A percentile compares a stretch with the other conserved stretches of the same genome.
Evolutionary conservation across 2,888 invertebrate species (phyloP).

Genomic region (Pachydiplax longipennis): DNA sequence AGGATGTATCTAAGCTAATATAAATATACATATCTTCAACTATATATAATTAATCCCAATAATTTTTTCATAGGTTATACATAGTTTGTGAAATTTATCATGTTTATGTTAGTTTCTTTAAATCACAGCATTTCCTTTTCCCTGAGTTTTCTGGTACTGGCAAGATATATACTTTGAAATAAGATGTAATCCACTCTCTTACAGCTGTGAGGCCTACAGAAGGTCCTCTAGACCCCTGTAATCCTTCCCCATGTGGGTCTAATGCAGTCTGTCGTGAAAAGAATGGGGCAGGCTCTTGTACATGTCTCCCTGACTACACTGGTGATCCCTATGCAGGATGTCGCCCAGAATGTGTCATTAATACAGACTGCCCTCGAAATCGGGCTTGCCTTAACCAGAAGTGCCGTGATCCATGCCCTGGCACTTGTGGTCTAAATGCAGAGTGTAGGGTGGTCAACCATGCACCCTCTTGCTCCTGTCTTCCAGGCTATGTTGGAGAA

Average conservation of each 20-base stretch:
- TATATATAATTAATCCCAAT: background rate
- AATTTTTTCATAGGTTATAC: background rate
- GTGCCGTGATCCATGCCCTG: constrained; percentile 80
- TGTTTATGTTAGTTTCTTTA: background rate
- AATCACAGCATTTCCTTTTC: background rate
- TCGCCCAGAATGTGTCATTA: constrained; percentile 82
- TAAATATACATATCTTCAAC: background rate
- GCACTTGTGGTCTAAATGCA: constrained; percentile 79
- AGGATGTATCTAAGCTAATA: constrained; percentile 50
- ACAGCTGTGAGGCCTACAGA: constrained; percentile 62
- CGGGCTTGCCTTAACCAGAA: constrained; percentile 80
- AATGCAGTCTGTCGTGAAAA: constrained; percentile 80
- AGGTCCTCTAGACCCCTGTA: constrained; percentile 76
- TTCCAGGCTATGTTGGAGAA: constrained; percentile 75
- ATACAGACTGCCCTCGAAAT: constrained; percentile 75
- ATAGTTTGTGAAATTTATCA: background rate
- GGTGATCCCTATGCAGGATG: constrained; percentile 82
- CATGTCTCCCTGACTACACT: constrained; percentile 75
- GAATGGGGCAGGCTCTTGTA: constrained; percentile 78
- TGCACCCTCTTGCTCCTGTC: constrained; percentile 78
- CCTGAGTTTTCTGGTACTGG: background rate
- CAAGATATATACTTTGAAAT: background rate
- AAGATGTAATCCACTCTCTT: background rate
- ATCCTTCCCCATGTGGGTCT: constrained; percentile 84
- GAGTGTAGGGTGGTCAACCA: constrained; percentile 79